These are phyloP conservation scores for Lepidocolaptes lacrymiger DNA, from an alignment of 2,797 vertebrate genomes.

Conservation along the genomic window DNA sequence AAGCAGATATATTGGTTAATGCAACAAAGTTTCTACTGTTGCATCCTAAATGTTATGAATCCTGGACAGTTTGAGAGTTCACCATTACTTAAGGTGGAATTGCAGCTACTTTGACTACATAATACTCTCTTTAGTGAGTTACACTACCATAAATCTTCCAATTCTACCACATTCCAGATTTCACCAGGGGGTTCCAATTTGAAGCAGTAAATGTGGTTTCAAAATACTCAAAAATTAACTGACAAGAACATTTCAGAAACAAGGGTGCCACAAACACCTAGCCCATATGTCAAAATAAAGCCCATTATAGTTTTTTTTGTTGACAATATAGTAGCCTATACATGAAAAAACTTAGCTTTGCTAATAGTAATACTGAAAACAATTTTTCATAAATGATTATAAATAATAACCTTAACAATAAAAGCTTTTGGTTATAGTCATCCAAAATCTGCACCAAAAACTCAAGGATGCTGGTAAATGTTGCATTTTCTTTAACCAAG, in stretches of 20 bases:
- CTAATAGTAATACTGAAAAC: background rate
- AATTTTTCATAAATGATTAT: background rate
- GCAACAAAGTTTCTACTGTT: background rate
- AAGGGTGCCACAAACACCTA: background rate
- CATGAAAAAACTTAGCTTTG: background rate
- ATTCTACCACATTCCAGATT: background rate
- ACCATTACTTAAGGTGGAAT: background rate
- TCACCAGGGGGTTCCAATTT: background rate
- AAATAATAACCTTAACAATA: background rate
- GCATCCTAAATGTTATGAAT: background rate
- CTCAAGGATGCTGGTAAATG: background rate
- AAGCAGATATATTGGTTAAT: background rate
- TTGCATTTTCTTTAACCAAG: background rate
- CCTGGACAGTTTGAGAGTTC: background rate
- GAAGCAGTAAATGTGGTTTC: background rate
- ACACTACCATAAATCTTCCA: background rate
- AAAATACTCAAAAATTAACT: background rate
- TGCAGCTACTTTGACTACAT: background rate
- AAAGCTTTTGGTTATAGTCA: background rate
- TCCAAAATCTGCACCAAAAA: background rate
- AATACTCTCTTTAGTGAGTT: background rate
- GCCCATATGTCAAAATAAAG: background rate
- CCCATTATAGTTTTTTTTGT: background rate
- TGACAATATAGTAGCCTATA: background rate
- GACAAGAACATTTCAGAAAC: background rate